phyloP scores from a whole-genome alignment of 2,888 invertebrate species.

The Rapana venosa region DNA sequence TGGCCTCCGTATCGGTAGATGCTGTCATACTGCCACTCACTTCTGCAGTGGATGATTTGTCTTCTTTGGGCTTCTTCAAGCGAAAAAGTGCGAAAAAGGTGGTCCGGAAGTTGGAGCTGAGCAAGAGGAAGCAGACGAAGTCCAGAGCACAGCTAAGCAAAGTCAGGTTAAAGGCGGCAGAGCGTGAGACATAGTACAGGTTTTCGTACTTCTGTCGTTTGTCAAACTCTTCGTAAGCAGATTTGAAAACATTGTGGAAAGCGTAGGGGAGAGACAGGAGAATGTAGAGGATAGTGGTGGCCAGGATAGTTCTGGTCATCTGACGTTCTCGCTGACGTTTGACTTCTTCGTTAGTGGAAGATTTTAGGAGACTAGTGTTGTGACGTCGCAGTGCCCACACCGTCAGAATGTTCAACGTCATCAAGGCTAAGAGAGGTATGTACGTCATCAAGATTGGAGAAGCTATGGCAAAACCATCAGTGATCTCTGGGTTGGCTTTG shows the following conservation, averaged over 20 bases:
- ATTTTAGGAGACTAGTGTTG: background rate
- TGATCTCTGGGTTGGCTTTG: background rate
- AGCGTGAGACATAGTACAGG: background rate
- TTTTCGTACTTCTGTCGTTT: slow-evolving; percentile 32
- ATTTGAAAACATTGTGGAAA: slow-evolving; percentile 22
- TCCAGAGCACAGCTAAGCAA: slow-evolving; percentile 36
- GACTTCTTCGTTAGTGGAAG: slow-evolving; percentile 9
- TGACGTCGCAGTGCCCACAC: slow-evolving; percentile 33
- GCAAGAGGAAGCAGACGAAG: slow-evolving; percentile 33
- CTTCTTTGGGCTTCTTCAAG: background rate
- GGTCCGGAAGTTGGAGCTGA: slow-evolving; percentile 29
- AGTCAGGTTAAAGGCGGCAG: slow-evolving; percentile 18
- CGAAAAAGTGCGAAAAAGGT: slow-evolving; percentile 5
- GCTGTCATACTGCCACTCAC: background rate
- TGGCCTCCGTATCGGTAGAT: background rate
- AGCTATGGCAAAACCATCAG: slow-evolving; percentile 23
- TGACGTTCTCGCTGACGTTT: slow-evolving; percentile 14
- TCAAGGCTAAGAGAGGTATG: slow-evolving; percentile 12
- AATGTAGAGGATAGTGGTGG: slow-evolving; percentile 9
- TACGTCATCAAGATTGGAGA: slow-evolving; percentile 33
- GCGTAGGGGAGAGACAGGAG: slow-evolving; percentile 38
- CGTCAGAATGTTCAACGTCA: slow-evolving; percentile 20
- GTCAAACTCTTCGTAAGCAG: background rate
- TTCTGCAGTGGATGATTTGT: background rate
- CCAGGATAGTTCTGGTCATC: slow-evolving; percentile 36